These are phyloP conservation scores for Orycteropus afer DNA, from an alignment of 2,113 vertebrate genomes.

Conservation along the genomic window DNA sequence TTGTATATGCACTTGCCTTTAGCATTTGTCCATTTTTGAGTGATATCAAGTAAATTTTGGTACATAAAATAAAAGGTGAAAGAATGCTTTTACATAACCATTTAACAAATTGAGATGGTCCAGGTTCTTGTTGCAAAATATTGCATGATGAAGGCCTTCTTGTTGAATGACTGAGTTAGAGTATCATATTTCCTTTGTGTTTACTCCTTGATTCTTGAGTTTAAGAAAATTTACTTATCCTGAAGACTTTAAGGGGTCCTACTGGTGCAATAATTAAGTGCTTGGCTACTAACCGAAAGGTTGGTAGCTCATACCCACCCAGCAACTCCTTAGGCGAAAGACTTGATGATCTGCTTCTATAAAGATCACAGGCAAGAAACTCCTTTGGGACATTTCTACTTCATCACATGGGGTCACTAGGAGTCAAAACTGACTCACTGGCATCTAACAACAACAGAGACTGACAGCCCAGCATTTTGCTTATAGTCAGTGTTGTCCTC, in stretches of 20 bases:
- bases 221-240: conserved; percentile 18
- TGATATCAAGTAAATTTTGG: conserved; percentile 42
- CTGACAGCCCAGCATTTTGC: not conserved
- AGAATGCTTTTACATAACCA: not conserved
- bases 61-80: not conserved
- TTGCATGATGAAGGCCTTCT: too few species aligned
- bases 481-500: not conserved
- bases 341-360: not conserved
- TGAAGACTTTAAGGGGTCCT: not conserved
- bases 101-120: not conserved
- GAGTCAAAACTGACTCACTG: too few species aligned
- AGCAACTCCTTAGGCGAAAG: not conserved
- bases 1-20: not conserved
- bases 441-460: too few species aligned
- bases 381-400: too few species aligned
- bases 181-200: not conserved
- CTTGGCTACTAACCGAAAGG: not conserved
- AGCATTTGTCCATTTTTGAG: not conserved
- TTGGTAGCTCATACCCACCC: not conserved
- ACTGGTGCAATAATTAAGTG: not conserved
- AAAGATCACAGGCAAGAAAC: not conserved
- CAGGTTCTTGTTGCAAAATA: too few species aligned
- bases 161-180: not conserved
- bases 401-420: too few species aligned
- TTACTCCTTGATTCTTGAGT: conserved; percentile 15